These are phyloP conservation scores for Falcunculus frontatus DNA, from an alignment of 2,113 vertebrate genomes.

Conservation along the genomic window DNA sequence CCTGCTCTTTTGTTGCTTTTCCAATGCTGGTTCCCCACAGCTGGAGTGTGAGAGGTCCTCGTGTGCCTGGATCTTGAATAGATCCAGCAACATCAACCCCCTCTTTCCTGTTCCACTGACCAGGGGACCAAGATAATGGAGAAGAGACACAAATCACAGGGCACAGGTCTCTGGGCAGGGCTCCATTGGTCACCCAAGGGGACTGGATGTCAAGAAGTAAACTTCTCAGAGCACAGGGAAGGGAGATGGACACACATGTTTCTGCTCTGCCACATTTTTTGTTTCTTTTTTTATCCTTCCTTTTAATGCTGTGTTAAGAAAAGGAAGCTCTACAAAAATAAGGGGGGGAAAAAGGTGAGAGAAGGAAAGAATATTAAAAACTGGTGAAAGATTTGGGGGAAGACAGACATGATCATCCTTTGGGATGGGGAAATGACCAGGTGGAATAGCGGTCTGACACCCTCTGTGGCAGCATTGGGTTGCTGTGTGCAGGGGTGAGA, in stretches of 20 bases:
- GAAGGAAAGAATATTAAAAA: slow-evolving; percentile 12
- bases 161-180: not conserved
- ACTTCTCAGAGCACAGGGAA: not conserved
- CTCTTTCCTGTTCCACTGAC: not conserved
- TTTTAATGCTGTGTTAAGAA: not conserved
- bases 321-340: not conserved
- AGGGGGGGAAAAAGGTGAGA: not conserved
- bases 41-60: not conserved
- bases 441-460: not conserved
- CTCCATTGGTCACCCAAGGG: not conserved
- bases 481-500: not conserved
- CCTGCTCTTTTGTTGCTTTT: not conserved
- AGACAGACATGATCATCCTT: not conserved
- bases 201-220: not conserved
- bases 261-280: not conserved
- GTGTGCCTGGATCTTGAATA: not conserved
- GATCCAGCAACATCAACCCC: not conserved
- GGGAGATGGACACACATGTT: not conserved
- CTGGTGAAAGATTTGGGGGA: not conserved
- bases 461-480: not conserved
- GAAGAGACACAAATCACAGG: not conserved
- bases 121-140: not conserved
- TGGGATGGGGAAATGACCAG: not conserved
- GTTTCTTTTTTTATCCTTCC: not conserved
- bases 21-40: not conserved